phyloP scores from a whole-genome alignment of 1,140 invertebrate species.

The Chelonus insularis region DNA sequence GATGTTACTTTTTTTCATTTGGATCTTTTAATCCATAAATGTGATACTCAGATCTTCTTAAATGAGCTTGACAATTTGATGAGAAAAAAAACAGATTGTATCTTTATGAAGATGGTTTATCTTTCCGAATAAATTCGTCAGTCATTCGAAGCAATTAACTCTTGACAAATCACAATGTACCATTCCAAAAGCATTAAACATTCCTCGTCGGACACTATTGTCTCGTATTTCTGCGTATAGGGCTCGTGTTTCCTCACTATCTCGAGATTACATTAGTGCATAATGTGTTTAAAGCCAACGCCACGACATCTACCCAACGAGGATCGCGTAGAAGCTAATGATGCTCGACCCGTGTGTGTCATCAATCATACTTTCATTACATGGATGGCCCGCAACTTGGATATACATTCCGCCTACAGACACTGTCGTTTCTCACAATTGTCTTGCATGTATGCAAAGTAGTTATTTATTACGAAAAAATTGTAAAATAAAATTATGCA shows the following conservation, averaged over 20 bases:
- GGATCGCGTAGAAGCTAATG: conserved; percentile 40
- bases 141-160: conserved; percentile 2
- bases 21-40: no score
- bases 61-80: no score
- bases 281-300: conserved; percentile 28
- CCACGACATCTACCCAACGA: conserved; percentile 7
- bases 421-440: conserved; percentile 46
- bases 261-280: conserved; percentile 28
- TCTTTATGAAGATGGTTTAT: not conserved
- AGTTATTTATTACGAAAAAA: not conserved
- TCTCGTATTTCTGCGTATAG: conserved; percentile 12
- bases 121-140: not conserved
- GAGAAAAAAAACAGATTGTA: not conserved
- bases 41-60: no score
- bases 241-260: conserved; percentile 16
- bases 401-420: conserved; percentile 43
- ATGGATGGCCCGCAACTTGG: conserved; percentile 47
- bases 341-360: conserved; percentile 45
- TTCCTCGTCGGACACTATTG: conserved; percentile 9
- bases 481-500: not conserved
- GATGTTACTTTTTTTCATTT: no score
- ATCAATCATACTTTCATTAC: conserved; percentile 63
- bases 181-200: not conserved
- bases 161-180: conserved; percentile 2
- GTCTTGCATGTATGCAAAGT: conserved; percentile 1